phyloP scores from a whole-genome alignment of 2,888 invertebrate species.

The Nipponacmea schrenckii region DNA sequence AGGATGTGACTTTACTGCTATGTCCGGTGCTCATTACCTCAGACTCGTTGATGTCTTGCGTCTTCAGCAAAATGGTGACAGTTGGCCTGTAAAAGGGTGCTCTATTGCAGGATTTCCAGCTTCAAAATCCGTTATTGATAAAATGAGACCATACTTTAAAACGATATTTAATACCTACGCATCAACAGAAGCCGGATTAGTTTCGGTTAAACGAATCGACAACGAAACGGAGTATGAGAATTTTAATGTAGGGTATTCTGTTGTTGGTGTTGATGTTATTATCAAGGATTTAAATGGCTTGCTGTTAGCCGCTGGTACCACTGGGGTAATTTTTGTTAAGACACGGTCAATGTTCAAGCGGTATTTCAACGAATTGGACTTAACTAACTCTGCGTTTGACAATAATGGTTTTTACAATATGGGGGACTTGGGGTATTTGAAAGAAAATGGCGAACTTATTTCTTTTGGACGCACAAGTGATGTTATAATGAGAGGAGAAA shows the following conservation, averaged over 20 bases:
- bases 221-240: not conserved
- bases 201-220: not conserved
- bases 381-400: conserved; percentile 13
- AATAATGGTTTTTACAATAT: conserved; percentile 18
- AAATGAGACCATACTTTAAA: not conserved
- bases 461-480: conserved; percentile 11
- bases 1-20: too few relatives aligned
- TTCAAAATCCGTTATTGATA: not conserved
- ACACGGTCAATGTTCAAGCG: too few relatives aligned
- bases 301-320: too few relatives aligned
- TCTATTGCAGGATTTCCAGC: not conserved
- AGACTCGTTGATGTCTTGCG: too few relatives aligned
- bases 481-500: conserved; percentile 16
- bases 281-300: too few relatives aligned
- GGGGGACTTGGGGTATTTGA: conserved; percentile 9
- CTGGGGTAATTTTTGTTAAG: too few relatives aligned
- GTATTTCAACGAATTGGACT: not conserved
- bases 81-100: too few relatives aligned
- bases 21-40: too few relatives aligned
- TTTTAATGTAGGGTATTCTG: not conserved
- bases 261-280: too few relatives aligned
- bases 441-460: conserved; percentile 11
- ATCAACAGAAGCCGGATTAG: not conserved
- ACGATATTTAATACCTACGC: not conserved
- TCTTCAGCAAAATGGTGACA: too few relatives aligned